Evolutionary conservation across 2,113 vertebrate species (phyloP), one percentile per base, ranked within the genome.

Genomic region (Lipotes vexillifer): DNA sequence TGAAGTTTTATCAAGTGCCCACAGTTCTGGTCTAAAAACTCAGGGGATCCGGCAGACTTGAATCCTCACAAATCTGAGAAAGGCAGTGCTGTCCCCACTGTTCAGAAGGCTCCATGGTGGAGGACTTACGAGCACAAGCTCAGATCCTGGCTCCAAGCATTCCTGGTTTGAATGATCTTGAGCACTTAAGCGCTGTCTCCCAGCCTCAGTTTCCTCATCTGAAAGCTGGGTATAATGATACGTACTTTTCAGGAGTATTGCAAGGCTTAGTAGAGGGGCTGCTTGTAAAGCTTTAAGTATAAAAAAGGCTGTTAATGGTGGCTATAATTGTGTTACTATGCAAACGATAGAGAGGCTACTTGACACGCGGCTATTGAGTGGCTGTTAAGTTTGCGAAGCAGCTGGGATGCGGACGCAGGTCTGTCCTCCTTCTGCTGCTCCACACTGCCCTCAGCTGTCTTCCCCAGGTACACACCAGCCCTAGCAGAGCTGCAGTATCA

Each of bases 371-470:
- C 90, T 84, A 2, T 86, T 78, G 65, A 71, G 77, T 10, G 57
- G 23, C 46, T 33, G 1, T 52, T 21, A 52, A 33, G 46, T 86
- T 89, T 38, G 33, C 77, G 23, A 41, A 8, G 6, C 90, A 89
- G 36, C 85, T 65, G 59, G 77, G 83, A 38, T 7, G 20, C 0
- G 3, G 65, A 5, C 29, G 44, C 6, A 20, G 65, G 52, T 59
- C 93, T 46, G 38, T 84, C 88, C 88, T 83, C 86, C 10, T 17
- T 3, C 74, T 33, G 44, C 31, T 59, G 95, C 61, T 94, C 90
- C 75, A 49, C 91, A 84, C 96, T 89, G 89, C 91, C 95, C 93
- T 91, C 93, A 72, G 61, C 96, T 69, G 82, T 68, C 86, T 44
- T 74, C 55, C 87, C 93, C 81, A 15, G 49, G 66, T 33, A 49